phyloP scores from a whole-genome alignment of 1,140 invertebrate species.

The Mycetomoellerius zeteki region DNA sequence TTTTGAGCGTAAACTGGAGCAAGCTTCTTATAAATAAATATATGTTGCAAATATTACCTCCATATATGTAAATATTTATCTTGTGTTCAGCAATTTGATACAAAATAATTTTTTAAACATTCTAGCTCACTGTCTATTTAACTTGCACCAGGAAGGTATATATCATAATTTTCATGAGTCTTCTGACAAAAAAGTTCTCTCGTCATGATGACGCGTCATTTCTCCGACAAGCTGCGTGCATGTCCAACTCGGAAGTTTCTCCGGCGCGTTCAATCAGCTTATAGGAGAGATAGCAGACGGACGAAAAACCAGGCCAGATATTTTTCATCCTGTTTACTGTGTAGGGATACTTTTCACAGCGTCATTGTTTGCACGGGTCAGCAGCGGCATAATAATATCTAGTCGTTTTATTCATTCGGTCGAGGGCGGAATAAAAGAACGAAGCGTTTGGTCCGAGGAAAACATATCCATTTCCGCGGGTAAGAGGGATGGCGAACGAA shows the following conservation, averaged over 20 bases:
- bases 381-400: slow-evolving; percentile 68
- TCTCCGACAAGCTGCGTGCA: slow-evolving; percentile 63
- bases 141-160: neutral
- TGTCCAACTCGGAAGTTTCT: slow-evolving; percentile 64
- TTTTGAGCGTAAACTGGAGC: neutral
- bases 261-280: slow-evolving; percentile 71
- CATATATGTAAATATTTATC: neutral
- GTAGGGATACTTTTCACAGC: slow-evolving; percentile 66
- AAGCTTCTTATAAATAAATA: slow-evolving; percentile 16
- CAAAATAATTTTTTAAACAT: slow-evolving; percentile 18
- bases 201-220: slow-evolving; percentile 38
- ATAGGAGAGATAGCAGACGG: slow-evolving; percentile 64
- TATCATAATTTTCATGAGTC: slow-evolving; percentile 34
- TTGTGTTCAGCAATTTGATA: neutral
- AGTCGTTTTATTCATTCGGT: slow-evolving; percentile 49
- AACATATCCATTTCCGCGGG: slow-evolving; percentile 72
- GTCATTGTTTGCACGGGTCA: slow-evolving; percentile 78
- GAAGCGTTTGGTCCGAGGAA: slow-evolving; percentile 57
- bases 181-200: slow-evolving; percentile 18
- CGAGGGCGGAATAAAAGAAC: slow-evolving; percentile 62
- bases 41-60: slow-evolving; percentile 9
- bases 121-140: neutral
- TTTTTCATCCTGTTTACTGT: slow-evolving; percentile 74
- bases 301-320: slow-evolving; percentile 63
- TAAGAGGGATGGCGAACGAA: slow-evolving; percentile 17